These are phyloP conservation scores for Nomada hirtipes DNA, from an alignment of 2,888 invertebrate species.

Conservation along the genomic window DNA sequence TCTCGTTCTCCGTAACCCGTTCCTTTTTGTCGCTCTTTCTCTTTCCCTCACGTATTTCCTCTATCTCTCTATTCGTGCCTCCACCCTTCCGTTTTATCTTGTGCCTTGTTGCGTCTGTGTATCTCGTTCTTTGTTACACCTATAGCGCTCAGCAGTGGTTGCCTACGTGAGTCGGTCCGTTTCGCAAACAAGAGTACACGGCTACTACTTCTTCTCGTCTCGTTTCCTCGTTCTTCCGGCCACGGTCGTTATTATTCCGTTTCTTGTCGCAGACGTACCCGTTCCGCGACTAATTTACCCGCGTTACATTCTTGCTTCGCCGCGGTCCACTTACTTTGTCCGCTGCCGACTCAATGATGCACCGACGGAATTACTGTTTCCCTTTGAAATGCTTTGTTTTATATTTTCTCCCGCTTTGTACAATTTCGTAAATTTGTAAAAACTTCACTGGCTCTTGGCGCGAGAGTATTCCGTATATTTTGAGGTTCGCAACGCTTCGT, in stretches of 20 bases:
- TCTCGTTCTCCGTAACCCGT: slow-evolving; percentile 19
- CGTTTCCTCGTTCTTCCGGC: slow-evolving; percentile 74
- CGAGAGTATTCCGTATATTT: slow-evolving; percentile 2
- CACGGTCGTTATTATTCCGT: slow-evolving; percentile 59
- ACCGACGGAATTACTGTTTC: background rate
- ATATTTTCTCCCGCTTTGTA: background rate
- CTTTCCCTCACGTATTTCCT: slow-evolving; percentile 34
- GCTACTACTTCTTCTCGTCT: slow-evolving; percentile 59
- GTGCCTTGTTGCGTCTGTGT: slow-evolving; percentile 30
- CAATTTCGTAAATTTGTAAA: background rate
- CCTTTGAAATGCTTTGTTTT: background rate
- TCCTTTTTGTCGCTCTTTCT: background rate
- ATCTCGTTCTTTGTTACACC: slow-evolving; percentile 40
- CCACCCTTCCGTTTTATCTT: slow-evolving; percentile 57
- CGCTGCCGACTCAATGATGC: slow-evolving; percentile 11
- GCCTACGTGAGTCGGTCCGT: slow-evolving; percentile 37
- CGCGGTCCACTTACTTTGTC: slow-evolving; percentile 35
- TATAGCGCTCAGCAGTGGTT: slow-evolving; percentile 28
- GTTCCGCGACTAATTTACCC: slow-evolving; percentile 57
- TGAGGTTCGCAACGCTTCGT: slow-evolving; percentile 13
- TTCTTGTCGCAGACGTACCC: slow-evolving; percentile 56
- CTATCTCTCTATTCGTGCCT: slow-evolving; percentile 32
- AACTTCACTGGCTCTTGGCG: slow-evolving; percentile 7
- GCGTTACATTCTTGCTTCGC: slow-evolving; percentile 42
- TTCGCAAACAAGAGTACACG: slow-evolving; percentile 47